Conservation (phyloP, 2,113 vertebrate genomes). For the Oryzias melastigma region DNA sequence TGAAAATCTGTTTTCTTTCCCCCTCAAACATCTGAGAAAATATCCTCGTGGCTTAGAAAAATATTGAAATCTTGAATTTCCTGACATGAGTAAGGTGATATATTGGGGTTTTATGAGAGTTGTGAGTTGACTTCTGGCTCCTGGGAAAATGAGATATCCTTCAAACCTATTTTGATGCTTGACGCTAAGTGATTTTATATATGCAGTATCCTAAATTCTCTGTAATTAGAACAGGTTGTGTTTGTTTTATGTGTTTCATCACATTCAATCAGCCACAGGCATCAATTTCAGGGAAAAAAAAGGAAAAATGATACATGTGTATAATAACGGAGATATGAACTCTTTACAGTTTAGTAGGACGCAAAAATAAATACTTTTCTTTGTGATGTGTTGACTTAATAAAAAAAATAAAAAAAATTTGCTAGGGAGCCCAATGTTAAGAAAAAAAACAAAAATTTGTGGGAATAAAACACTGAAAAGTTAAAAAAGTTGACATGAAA, state of each 20-base stretch:
- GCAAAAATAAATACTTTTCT: constrained; percentile 44
- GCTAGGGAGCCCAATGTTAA: no score
- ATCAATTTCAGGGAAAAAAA: constrained; percentile 58
- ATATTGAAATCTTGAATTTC: constrained; percentile 74
- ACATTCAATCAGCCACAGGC: constrained; percentile 55
- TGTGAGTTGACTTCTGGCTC: constrained; percentile 66
- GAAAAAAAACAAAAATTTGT: constrained; percentile 20
- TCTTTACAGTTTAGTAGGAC: constrained; percentile 32
- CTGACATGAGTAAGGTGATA: constrained; percentile 72
- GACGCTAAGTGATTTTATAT: constrained; percentile 75
- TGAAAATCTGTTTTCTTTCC: constrained; percentile 60
- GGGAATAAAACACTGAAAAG: constrained; percentile 8
- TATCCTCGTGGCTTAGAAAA: constrained; percentile 74
- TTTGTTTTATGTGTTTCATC: constrained; percentile 72
- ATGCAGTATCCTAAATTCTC: constrained; percentile 50
- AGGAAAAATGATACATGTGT: constrained; percentile 24
- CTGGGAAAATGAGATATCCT: constrained; percentile 72
- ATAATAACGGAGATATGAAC: constrained; percentile 51
- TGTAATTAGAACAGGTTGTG: constrained; percentile 64
- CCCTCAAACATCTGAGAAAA: constrained; percentile 67
- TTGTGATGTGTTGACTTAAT: constrained; percentile 32
- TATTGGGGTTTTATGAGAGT: constrained; percentile 72
- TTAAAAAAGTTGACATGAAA: constrained; percentile 6
- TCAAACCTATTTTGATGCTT: constrained; percentile 66
- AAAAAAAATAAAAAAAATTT: constrained; percentile 19